Conservation (phyloP, 2,797 vertebrate genomes). For the Myripristis jacobus region DNA sequence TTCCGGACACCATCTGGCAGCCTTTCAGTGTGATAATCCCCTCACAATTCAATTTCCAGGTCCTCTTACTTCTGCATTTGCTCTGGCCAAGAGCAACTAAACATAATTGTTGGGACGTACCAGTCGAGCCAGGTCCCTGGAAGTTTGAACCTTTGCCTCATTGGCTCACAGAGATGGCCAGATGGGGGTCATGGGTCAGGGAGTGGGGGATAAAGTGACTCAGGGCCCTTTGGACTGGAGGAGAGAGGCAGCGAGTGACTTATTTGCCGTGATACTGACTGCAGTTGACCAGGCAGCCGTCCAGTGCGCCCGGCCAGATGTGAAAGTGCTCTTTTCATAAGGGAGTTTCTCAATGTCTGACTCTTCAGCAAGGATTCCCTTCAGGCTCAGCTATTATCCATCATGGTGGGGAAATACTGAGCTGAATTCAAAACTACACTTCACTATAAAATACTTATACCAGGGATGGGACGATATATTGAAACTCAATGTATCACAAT, state of each 20-base stretch:
- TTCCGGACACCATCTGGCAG: slow-evolving; percentile 64
- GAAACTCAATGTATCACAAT: too few species aligned
- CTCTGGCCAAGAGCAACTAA: slow-evolving; percentile 57
- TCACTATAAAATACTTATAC: too few species aligned
- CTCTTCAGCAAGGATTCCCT: slow-evolving; percentile 60
- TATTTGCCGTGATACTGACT: slow-evolving; percentile 29
- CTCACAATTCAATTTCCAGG: slow-evolving; percentile 55
- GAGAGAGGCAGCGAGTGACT: slow-evolving; percentile 8
- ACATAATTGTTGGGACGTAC: slow-evolving; percentile 39
- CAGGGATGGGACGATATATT: too few species aligned
- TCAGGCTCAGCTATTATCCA: slow-evolving; percentile 51
- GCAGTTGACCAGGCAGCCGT: slow-evolving; percentile 65
- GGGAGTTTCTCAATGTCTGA: slow-evolving; percentile 73
- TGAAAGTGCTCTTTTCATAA: slow-evolving; percentile 85
- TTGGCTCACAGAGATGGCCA: slow-evolving; percentile 17
- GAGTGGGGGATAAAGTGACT: slow-evolving; percentile 8
- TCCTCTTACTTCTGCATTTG: slow-evolving; percentile 29
- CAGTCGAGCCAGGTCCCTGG: slow-evolving; percentile 23
- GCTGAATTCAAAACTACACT: too few species aligned
- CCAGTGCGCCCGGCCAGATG: slow-evolving; percentile 81
- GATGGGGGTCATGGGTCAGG: slow-evolving; percentile 17
- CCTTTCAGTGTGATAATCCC: slow-evolving; percentile 48
- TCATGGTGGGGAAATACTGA: too few species aligned
- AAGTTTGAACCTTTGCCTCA: slow-evolving; percentile 17
- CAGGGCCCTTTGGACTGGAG: slow-evolving; percentile 23